These are phyloP conservation scores for Athalia rosae DNA, from an alignment of 2,888 invertebrate species.

Conservation along the genomic window DNA sequence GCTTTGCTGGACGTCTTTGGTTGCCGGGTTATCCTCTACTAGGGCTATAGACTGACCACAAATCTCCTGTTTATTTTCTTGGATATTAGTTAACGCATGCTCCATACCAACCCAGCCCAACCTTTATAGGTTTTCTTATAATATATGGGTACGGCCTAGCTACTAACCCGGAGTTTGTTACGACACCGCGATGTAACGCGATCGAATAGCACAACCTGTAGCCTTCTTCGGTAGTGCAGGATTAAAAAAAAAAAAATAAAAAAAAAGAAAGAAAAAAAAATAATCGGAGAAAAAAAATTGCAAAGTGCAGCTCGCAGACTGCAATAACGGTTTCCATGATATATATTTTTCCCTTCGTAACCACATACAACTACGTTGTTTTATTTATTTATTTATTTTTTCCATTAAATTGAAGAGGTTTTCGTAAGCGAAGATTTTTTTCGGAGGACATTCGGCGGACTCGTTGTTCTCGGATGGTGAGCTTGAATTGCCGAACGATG, in stretches of 20 bases:
- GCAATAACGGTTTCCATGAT: constrained; percentile 21
- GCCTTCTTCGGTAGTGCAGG: constrained; percentile 9
- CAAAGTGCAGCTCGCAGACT: too few species aligned
- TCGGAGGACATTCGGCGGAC: neutral
- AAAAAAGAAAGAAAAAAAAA: constrained; percentile 13
- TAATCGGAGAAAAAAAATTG: neutral
- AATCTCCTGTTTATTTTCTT: constrained; percentile 58
- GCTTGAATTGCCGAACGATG: too few species aligned
- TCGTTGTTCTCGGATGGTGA: neutral
- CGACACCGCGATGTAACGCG: constrained; percentile 22
- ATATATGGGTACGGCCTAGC: too few species aligned
- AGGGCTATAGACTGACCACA: constrained; percentile 50
- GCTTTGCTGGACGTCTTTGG: constrained; percentile 59
- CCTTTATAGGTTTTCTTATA: neutral
- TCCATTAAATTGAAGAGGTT: too few species aligned
- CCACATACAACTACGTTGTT: too few species aligned
- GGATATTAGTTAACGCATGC: constrained; percentile 59
- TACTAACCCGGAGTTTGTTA: constrained; percentile 19
- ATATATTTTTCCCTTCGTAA: too few species aligned
- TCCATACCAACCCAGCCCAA: neutral
- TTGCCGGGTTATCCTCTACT: constrained; percentile 53
- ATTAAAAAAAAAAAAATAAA: neutral
- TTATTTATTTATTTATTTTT: too few species aligned
- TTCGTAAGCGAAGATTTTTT: neutral
- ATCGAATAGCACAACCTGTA: constrained; percentile 24